These are phyloP conservation scores for Halcyon smyrnensis DNA, from an alignment of 2,797 vertebrate species.

Conservation along the genomic window DNA sequence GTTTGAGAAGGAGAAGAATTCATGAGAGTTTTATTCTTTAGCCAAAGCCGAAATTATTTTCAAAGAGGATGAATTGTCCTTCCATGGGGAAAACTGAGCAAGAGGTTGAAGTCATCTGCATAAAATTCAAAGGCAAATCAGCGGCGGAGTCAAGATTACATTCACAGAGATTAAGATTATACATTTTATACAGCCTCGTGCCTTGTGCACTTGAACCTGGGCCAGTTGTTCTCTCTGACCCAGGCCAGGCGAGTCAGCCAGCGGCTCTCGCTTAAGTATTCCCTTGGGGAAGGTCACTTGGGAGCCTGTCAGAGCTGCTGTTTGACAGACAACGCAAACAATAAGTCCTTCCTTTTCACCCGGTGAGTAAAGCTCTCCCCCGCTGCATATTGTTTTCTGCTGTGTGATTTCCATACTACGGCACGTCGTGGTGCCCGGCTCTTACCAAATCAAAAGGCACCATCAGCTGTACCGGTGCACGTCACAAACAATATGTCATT, in stretches of 20 bases:
- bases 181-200: background rate
- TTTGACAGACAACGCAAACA: background rate
- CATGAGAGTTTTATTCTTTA: background rate
- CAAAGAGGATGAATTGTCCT: background rate
- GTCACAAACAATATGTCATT: background rate
- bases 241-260: background rate
- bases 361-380: background rate
- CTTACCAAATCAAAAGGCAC: background rate
- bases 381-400: background rate
- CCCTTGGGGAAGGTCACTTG: background rate
- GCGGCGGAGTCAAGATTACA: background rate
- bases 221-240: background rate
- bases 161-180: background rate
- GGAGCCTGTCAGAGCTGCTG: background rate
- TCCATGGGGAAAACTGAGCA: background rate
- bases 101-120: background rate
- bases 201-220: background rate
- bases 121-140: background rate
- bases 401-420: accelerated
- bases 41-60: background rate
- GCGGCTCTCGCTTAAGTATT: background rate
- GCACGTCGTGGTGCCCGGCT: background rate
- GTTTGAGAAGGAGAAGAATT: background rate
- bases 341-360: background rate
- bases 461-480: background rate